Percentiles rank a stretch among this genome's conserved stretches.
phyloP scores from a whole-genome alignment of 2,888 invertebrate genomes.

The Ochlodes sylvanus region DNA sequence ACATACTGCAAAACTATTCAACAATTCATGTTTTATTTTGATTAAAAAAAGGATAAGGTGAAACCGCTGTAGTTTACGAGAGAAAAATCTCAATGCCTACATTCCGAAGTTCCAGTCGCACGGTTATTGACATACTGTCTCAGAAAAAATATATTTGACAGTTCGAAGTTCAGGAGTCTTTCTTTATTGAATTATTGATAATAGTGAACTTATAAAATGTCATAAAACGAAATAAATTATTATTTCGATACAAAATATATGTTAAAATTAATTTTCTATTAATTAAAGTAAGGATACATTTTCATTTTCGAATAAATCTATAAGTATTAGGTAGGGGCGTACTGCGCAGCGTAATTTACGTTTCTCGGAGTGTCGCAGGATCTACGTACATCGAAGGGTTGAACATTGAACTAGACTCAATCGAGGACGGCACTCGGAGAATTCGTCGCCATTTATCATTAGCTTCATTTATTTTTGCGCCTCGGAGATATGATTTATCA shows the following conservation, averaged over 20 bases:
- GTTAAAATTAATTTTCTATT: no score
- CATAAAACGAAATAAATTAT: no score
- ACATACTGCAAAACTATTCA: no score
- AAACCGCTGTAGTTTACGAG: slow-evolving; percentile 53
- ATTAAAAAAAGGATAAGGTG: no score
- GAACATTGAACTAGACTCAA: slow-evolving; percentile 71
- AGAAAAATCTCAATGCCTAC: slow-evolving; percentile 64
- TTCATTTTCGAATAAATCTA: no score
- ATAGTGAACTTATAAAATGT: slow-evolving; percentile 43
- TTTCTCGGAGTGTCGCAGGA: neutral
- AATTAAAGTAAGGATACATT: no score
- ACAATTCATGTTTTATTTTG: no score
- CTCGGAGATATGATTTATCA: slow-evolving; percentile 83
- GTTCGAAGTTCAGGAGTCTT: slow-evolving; percentile 62
- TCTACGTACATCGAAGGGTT: slow-evolving; percentile 50
- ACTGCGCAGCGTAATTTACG: no score
- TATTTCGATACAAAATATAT: no score
- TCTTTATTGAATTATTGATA: slow-evolving; percentile 64
- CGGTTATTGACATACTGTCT: slow-evolving; percentile 68
- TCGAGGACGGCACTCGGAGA: slow-evolving; percentile 66
- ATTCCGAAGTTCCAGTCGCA: slow-evolving; percentile 59
- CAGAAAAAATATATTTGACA: slow-evolving; percentile 67
- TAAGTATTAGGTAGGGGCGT: no score
- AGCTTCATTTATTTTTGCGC: slow-evolving; percentile 84
- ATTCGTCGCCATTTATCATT: slow-evolving; percentile 82